Evolutionary conservation across 1,140 invertebrate species (phyloP), one percentile per base, ranked within the genome.

Genomic region (Maconellicoccus hirsutus): DNA sequence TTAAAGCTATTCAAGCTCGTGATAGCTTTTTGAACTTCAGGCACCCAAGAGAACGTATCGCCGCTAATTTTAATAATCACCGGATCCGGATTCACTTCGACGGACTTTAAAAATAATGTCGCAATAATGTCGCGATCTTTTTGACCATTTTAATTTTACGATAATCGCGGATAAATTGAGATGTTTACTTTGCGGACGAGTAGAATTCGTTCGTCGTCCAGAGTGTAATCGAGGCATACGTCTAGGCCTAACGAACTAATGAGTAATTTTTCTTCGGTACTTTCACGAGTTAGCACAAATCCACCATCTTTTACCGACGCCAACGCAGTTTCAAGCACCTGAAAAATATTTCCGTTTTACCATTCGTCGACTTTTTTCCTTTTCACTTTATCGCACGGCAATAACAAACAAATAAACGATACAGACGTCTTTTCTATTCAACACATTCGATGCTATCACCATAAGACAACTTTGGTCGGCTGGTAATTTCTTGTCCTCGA

Each of bases 401-500:
- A n/a, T 42, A 10, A 10, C 39, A 10, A 8, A 42, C 8, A 42
- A 42, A 42, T 59, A 59, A 6, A 16, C 52, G n/a, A 25, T 19
- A 38, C 52, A 72, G 69, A 75, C 74, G 52, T 72, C 71, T 29
- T 70, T 12, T 69, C 74, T 26, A 10, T 70, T 19, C 38, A 75
- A 59, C 10, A 83, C 72, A 63, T 76, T 72, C 1, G 75, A 71
- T 14, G 77, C 84, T 69, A 86, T 76, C 4, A 84, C 80, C 16
- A 89, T 76, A 1, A 85, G 75, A 7, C 82, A 80, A 61, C 85
- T 85, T 0, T 80, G 79, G 73, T 88, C 86, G 0, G 77, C 75
- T 8, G 76, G 75, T 0, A 88, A 10, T 75, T 86, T 87, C 71
- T 84, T 86, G 21, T 84, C 81, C 70, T 89, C 86, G 0, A 86